A percentile compares a stretch with the other conserved stretches of the same genome.
Evolutionary conservation across 2,888 invertebrate genomes (phyloP).

Genomic region (Trissolcus brochymenae): DNA sequence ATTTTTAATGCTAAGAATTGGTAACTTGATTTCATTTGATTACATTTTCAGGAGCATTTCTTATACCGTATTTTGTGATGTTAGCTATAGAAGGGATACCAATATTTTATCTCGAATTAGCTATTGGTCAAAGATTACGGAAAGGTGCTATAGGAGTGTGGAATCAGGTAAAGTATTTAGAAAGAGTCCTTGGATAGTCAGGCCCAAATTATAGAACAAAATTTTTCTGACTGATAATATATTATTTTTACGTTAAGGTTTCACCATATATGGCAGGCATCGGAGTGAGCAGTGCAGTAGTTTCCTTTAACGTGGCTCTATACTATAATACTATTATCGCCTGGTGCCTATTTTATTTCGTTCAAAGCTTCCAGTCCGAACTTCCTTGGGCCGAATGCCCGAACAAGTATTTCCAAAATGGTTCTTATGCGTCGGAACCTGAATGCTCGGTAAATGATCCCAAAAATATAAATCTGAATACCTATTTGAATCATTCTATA

Average conservation of each 20-base stretch:
- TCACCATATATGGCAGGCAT: constrained; percentile 92
- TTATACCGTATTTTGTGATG: constrained; percentile 98
- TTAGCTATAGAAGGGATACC: constrained; percentile 95
- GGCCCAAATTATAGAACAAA: too few relatives aligned
- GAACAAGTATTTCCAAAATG: constrained; percentile 86
- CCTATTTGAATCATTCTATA: not conserved
- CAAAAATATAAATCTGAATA: not conserved
- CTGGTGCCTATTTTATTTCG: constrained; percentile 97
- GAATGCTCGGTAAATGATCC: constrained; percentile 85
- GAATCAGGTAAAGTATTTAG: constrained; percentile 88
- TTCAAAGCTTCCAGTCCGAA: constrained; percentile 91
- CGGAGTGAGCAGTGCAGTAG: constrained; percentile 95
- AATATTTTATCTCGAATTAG: constrained; percentile 96
- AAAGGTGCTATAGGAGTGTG: constrained; percentile 97
- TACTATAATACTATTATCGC: constrained; percentile 99
- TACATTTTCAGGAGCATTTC: constrained; percentile 85
- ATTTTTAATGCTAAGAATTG: too few relatives aligned
- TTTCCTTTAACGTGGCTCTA: constrained; percentile 96
- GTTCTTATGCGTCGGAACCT: constrained; percentile 86
- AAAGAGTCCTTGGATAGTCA: not conserved
- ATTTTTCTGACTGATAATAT: not conserved
- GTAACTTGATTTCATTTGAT: not conserved
- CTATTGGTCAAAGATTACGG: constrained; percentile 93
- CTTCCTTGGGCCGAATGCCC: constrained; percentile 96
- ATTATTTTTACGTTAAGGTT: constrained; percentile 76